Percentiles rank a stretch among this genome's conserved stretches.
Conservation (phyloP, 2,888 invertebrate genomes). For the Leptinotarsa tumamoca region DNA sequence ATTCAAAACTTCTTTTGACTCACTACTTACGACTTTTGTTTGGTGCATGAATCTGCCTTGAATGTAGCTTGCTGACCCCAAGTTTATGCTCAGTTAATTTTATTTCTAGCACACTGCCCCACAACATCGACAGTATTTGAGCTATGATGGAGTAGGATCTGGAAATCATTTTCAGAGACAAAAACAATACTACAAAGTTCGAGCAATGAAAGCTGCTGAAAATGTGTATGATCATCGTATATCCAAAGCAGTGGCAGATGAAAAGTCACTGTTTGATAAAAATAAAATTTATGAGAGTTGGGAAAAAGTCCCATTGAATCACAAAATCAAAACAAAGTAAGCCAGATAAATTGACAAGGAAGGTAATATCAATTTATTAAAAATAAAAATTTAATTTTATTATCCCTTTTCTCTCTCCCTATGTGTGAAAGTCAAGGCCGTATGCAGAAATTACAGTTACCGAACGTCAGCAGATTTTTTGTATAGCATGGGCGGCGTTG, state of each 20-base stretch:
- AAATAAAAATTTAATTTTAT: neutral
- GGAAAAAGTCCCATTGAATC: conserved; percentile 71
- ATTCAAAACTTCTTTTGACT: too few species aligned
- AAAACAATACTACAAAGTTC: conserved; percentile 78
- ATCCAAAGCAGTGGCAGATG: conserved; percentile 71
- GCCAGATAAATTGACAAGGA: conserved; percentile 29
- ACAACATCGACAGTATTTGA: conserved; percentile 88
- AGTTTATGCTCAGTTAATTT: neutral
- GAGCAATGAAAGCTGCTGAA: conserved; percentile 78
- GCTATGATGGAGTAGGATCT: conserved; percentile 81
- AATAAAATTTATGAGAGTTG: conserved; percentile 64
- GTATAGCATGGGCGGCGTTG: too few species aligned
- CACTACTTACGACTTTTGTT: too few species aligned
- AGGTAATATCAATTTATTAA: too few species aligned
- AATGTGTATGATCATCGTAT: conserved; percentile 74
- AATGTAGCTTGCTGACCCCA: too few species aligned
- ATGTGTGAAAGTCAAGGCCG: too few species aligned
- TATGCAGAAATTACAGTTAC: too few species aligned
- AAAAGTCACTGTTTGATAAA: conserved; percentile 74
- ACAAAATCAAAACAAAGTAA: conserved; percentile 82
- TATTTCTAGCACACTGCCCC: conserved; percentile 82
- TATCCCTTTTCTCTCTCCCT: too few species aligned
- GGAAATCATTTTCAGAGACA: conserved; percentile 85
- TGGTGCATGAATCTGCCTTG: too few species aligned
- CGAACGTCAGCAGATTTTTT: too few species aligned